Evolutionary conservation across 2,888 invertebrate species (phyloP).

Genomic region (Malacosoma neustria): DNA sequence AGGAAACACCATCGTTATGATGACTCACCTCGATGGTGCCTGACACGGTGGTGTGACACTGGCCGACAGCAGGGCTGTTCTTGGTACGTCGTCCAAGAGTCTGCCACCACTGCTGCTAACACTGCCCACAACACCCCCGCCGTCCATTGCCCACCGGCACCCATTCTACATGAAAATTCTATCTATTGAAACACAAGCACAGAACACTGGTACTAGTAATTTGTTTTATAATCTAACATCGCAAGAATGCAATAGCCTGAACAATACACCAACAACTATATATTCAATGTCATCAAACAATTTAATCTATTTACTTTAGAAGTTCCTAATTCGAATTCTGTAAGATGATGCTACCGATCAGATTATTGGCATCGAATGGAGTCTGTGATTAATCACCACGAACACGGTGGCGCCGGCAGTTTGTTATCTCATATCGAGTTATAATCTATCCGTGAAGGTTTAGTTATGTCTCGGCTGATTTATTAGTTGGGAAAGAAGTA

Average conservation of each 20-base stretch:
- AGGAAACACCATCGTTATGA: slow-evolving; percentile 1
- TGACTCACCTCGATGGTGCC: slow-evolving; percentile 78
- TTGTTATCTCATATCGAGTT: slow-evolving; percentile 60
- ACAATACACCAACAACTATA: slow-evolving; percentile 29
- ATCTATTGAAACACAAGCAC: slow-evolving; percentile 38
- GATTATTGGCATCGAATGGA: slow-evolving; percentile 37
- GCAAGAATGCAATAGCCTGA: slow-evolving; percentile 8
- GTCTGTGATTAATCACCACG: slow-evolving; percentile 53
- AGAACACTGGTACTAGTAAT: slow-evolving; percentile 20
- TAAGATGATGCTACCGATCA: slow-evolving; percentile 45
- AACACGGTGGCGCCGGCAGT: slow-evolving; percentile 38
- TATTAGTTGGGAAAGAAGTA: slow-evolving; percentile 57
- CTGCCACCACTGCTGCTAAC: slow-evolving; percentile 69
- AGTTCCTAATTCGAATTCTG: slow-evolving; percentile 44
- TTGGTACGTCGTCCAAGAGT: slow-evolving; percentile 79
- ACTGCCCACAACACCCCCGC: slow-evolving; percentile 45
- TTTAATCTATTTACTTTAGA: slow-evolving; percentile 57
- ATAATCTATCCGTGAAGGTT: slow-evolving; percentile 58
- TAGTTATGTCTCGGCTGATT: slow-evolving; percentile 55
- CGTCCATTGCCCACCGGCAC: slow-evolving; percentile 37
- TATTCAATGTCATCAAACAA: slow-evolving; percentile 43
- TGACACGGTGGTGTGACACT: slow-evolving; percentile 72
- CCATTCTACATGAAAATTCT: slow-evolving; percentile 34
- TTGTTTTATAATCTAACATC: neutral
- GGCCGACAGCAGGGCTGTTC: slow-evolving; percentile 79